Percentiles rank a stretch among this genome's conserved stretches.
These are phyloP conservation scores for Platichthys stellatus DNA, from an alignment of 2,113 vertebrate species.

Conservation along the genomic window DNA sequence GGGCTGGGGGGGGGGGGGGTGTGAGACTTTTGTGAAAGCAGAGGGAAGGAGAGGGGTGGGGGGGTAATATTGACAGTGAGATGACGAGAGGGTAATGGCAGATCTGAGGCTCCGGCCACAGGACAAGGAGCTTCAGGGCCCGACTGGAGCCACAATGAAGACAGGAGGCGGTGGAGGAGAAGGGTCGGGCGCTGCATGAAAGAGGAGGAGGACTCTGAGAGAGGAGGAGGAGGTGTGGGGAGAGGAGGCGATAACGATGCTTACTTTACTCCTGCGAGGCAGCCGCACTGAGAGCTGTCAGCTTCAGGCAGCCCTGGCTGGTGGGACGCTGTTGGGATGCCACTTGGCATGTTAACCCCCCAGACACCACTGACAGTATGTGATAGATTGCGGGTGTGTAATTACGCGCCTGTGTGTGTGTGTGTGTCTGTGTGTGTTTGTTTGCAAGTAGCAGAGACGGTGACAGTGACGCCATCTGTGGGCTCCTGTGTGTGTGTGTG, in stretches of 20 bases:
- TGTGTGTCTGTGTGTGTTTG: neutral
- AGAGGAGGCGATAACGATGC: constrained; percentile 63
- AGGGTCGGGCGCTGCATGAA: neutral
- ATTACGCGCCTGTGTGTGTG: neutral
- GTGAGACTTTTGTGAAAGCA: constrained; percentile 53
- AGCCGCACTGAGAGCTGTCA: constrained; percentile 63
- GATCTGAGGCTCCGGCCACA: constrained; percentile 59
- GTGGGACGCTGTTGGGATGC: constrained; percentile 46
- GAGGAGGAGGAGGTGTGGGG: constrained; percentile 28
- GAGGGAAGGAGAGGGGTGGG: neutral
- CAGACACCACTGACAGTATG: constrained; percentile 12
- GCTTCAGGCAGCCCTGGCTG: constrained; percentile 48
- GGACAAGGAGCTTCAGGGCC: constrained; percentile 37
- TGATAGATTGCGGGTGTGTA: constrained; percentile 4
- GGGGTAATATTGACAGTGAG: constrained; percentile 57
- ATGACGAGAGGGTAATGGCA: constrained; percentile 67
- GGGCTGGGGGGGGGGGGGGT: neutral
- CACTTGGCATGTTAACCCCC: constrained; percentile 43
- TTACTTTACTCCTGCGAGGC: constrained; percentile 57
- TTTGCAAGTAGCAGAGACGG: neutral
- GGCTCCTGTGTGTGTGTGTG: neutral
- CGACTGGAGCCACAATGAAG: constrained; percentile 21
- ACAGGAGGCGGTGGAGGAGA: constrained; percentile 27
- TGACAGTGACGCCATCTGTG: neutral
- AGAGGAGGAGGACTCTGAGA: constrained; percentile 1